Conservation (phyloP, 2,888 invertebrate genomes). For the Nasonia oneida region DNA sequence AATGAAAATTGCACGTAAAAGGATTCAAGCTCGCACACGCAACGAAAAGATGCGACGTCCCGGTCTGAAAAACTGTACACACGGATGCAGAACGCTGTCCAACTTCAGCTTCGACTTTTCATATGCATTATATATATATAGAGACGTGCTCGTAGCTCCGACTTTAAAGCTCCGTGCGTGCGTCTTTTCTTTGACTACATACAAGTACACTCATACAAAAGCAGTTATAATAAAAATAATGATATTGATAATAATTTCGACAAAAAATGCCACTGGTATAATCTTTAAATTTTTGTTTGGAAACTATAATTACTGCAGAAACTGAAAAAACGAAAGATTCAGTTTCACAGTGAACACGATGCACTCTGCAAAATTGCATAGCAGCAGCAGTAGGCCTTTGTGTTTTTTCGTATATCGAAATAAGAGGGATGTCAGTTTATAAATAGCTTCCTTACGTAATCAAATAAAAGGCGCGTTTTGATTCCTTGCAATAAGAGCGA, state of each 20-base stretch:
- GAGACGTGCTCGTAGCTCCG: background rate
- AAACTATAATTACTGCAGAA: background rate
- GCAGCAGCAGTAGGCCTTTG: background rate
- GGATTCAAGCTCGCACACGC: background rate
- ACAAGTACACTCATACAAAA: background rate
- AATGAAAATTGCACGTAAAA: background rate
- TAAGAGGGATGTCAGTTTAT: too few relatives aligned
- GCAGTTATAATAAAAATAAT: background rate
- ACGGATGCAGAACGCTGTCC: background rate
- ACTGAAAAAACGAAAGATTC: background rate
- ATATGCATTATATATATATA: background rate
- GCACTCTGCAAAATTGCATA: background rate
- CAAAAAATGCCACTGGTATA: background rate
- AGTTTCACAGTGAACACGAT: background rate
- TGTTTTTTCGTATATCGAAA: background rate
- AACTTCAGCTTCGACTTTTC: constrained; percentile 7
- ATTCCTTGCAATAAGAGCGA: too few relatives aligned
- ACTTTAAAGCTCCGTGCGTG: background rate
- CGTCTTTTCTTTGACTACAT: background rate
- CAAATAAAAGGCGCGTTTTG: too few relatives aligned
- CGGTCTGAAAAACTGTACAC: background rate
- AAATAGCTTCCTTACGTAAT: background rate
- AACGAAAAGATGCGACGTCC: background rate
- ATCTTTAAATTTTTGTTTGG: background rate
- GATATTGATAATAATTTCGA: background rate